These are phyloP conservation scores for Leptinotarsa texana DNA, from an alignment of 1,140 invertebrate species.

Conservation along the genomic window DNA sequence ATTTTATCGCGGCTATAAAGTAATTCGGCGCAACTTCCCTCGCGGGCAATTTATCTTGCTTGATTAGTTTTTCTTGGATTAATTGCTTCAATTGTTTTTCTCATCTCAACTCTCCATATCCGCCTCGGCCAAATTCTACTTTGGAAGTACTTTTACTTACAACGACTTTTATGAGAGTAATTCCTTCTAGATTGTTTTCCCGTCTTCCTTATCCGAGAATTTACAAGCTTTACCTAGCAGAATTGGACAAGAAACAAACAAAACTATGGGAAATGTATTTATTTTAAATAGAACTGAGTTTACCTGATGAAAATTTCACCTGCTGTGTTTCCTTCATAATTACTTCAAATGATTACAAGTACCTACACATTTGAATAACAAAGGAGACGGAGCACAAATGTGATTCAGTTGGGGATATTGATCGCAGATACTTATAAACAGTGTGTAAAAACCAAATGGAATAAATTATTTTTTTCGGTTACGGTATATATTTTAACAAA, in stretches of 20 bases:
- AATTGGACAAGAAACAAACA: slow-evolving; percentile 33
- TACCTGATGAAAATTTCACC: background rate
- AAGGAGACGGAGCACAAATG: too few relatives aligned
- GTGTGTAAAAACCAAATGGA: too few relatives aligned
- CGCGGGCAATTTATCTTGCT: slow-evolving; percentile 55
- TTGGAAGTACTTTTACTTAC: slow-evolving; percentile 45
- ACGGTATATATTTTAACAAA: too few relatives aligned
- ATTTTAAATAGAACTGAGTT: slow-evolving; percentile 16
- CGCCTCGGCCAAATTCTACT: slow-evolving; percentile 51
- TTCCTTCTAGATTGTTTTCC: slow-evolving; percentile 42
- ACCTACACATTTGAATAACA: too few relatives aligned
- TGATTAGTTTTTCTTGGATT: slow-evolving; percentile 58
- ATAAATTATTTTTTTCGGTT: too few relatives aligned
- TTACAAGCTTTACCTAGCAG: slow-evolving; percentile 20
- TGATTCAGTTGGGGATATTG: too few relatives aligned
- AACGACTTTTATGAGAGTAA: slow-evolving; percentile 40
- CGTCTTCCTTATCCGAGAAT: slow-evolving; percentile 16
- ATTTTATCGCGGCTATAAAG: slow-evolving; percentile 56
- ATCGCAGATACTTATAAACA: too few relatives aligned
- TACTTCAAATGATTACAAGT: too few relatives aligned
- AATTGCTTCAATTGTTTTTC: slow-evolving; percentile 58
- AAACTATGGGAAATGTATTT: slow-evolving; percentile 24
- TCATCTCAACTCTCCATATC: slow-evolving; percentile 54
- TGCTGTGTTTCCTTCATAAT: too few relatives aligned
- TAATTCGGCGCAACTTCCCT: slow-evolving; percentile 51